Conservation (phyloP, 2,113 vertebrate species). For the Petromus typicus region DNA sequence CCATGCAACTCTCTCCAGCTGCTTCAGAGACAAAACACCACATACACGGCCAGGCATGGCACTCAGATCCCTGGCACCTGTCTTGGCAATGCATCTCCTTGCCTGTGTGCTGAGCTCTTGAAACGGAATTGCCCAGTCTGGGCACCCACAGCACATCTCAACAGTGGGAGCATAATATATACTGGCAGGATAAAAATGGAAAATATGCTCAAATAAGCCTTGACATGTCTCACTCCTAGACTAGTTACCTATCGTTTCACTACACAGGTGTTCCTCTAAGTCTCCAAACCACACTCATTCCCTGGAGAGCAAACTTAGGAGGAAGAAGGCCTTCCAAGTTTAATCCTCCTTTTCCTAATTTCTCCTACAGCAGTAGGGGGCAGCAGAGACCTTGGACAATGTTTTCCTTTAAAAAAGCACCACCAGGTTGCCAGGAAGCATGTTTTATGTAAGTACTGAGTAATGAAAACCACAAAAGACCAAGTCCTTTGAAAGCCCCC, state of each 20-base stretch:
- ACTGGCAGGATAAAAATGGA: neutral
- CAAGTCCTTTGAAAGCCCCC: neutral
- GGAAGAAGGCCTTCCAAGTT: neutral
- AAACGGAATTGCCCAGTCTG: neutral
- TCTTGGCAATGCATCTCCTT: neutral
- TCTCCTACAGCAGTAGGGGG: conserved; percentile 15
- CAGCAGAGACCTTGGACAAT: conserved; percentile 50
- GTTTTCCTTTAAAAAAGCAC: neutral
- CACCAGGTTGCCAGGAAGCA: neutral
- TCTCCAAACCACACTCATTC: neutral
- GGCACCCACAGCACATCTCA: neutral
- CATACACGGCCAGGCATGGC: neutral
- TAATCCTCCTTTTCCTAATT: neutral
- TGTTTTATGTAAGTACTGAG: neutral
- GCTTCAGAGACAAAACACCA: neutral
- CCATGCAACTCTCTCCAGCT: neutral
- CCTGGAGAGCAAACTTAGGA: neutral
- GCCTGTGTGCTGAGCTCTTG: neutral
- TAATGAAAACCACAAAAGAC: neutral
- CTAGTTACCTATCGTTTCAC: conserved; percentile 1
- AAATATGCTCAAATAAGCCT: neutral
- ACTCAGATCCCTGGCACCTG: neutral
- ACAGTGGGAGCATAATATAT: neutral
- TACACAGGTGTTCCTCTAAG: neutral
- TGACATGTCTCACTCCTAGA: neutral